Evolutionary conservation across 2,797 vertebrate species (phyloP).

Genomic region (Arrhamphus sclerolepis): DNA sequence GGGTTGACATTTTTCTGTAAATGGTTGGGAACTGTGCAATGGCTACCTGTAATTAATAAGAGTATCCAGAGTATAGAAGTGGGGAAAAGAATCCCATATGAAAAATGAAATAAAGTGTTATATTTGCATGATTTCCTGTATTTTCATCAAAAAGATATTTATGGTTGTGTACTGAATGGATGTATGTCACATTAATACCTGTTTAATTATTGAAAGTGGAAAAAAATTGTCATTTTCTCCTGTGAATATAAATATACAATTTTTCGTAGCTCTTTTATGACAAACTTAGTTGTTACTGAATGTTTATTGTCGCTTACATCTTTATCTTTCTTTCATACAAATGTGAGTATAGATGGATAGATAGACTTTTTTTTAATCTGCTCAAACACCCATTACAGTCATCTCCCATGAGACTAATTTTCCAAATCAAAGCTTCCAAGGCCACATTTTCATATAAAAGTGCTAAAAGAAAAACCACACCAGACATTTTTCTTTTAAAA

Average conservation of each 20-base stretch:
- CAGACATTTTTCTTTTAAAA: slow-evolving; percentile 11
- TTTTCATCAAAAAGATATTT: slow-evolving; percentile 80
- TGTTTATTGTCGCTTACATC: slow-evolving; percentile 30
- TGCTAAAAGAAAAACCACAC: slow-evolving; percentile 5
- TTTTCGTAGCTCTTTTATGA: slow-evolving; percentile 61
- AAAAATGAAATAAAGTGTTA: slow-evolving; percentile 84
- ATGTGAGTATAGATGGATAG: too few relatives aligned
- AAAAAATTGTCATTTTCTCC: slow-evolving; percentile 67
- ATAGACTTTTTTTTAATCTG: too few relatives aligned
- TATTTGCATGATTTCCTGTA: slow-evolving; percentile 88
- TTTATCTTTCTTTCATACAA: slow-evolving; percentile 2
- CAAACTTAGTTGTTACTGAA: slow-evolving; percentile 25
- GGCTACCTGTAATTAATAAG: slow-evolving; percentile 79
- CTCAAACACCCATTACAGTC: too few relatives aligned
- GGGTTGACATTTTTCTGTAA: slow-evolving; percentile 53
- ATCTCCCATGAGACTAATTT: slow-evolving; percentile 2
- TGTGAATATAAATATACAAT: slow-evolving; percentile 63
- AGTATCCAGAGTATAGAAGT: slow-evolving; percentile 74
- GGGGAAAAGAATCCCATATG: slow-evolving; percentile 67
- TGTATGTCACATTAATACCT: slow-evolving; percentile 71
- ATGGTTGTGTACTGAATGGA: slow-evolving; percentile 76
- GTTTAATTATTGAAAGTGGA: slow-evolving; percentile 67
- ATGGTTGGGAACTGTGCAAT: slow-evolving; percentile 80
- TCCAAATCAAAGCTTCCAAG: slow-evolving; percentile 38
- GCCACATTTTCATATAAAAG: slow-evolving; percentile 19